A percentile compares a stretch with the other conserved stretches of the same genome.
Evolutionary conservation across 2,113 vertebrate genomes (phyloP).

Genomic region (Felis chaus): DNA sequence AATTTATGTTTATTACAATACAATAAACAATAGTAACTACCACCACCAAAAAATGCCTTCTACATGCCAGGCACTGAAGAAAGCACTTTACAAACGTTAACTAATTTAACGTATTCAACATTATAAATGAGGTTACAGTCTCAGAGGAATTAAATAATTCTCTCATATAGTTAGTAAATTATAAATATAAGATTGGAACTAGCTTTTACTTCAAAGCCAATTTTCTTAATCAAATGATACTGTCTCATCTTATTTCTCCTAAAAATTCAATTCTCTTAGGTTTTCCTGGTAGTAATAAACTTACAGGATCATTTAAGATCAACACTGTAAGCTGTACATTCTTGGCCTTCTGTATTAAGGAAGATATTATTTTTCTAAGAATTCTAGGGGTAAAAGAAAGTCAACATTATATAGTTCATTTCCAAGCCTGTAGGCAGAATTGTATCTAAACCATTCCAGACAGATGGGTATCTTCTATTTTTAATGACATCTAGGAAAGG

Average conservation of each 20-base stretch:
- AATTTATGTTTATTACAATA: slow-evolving; percentile 29
- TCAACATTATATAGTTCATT: not conserved
- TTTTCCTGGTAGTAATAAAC: not conserved
- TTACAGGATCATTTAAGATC: slow-evolving; percentile 23
- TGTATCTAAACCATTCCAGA: slow-evolving; percentile 45
- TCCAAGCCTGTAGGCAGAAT: slow-evolving; percentile 43
- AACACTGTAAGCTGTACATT: not conserved
- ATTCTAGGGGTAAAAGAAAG: not conserved
- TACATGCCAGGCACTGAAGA: not conserved
- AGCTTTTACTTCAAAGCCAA: slow-evolving; percentile 2
- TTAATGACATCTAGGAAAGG: slow-evolving; percentile 73
- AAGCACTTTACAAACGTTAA: slow-evolving; percentile 16
- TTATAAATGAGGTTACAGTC: not conserved
- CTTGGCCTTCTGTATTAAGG: slow-evolving; percentile 26
- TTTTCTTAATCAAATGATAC: not conserved
- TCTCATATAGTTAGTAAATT: slow-evolving; percentile 5
- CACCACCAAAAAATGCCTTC: not conserved
- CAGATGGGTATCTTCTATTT: slow-evolving; percentile 74
- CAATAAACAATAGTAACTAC: not conserved
- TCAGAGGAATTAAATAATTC: slow-evolving; percentile 14
- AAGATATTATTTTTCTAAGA: slow-evolving; percentile 49
- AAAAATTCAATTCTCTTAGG: slow-evolving; percentile 33
- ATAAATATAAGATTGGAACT: not conserved
- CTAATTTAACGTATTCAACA: not conserved
- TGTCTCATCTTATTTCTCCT: not conserved